These are phyloP conservation scores for Colius striatus DNA, from an alignment of 2,113 vertebrate species.

Conservation along the genomic window DNA sequence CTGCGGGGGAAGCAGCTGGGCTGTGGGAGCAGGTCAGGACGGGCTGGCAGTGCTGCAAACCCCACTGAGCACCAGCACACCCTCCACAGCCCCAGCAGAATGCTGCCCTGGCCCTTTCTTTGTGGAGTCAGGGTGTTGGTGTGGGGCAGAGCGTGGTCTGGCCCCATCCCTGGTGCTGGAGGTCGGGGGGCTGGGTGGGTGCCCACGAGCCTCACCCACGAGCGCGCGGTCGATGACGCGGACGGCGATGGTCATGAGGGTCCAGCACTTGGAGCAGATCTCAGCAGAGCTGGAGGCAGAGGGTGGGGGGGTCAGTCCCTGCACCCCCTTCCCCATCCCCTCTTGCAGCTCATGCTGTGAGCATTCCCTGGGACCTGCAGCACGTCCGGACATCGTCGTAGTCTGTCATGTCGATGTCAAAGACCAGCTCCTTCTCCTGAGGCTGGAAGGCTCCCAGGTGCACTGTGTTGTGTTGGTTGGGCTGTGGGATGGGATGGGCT, in stretches of 20 bases:
- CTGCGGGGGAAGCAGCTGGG: conserved; percentile 55
- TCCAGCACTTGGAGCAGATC: conserved; percentile 96
- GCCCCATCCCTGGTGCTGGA: fast-evolving
- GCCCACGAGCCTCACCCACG: conserved; percentile 73
- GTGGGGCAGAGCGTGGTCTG: fast-evolving
- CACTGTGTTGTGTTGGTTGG: conserved; percentile 91
- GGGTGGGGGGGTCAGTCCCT: fast-evolving
- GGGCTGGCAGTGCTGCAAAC: not conserved
- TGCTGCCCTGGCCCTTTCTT: too few relatives aligned
- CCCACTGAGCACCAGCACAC: fast-evolving
- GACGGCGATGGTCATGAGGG: conserved; percentile 94
- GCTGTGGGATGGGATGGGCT: conserved; percentile 66
- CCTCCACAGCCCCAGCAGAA: not conserved
- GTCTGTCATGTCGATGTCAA: conserved; percentile 98
- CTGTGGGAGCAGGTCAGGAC: fast-evolving
- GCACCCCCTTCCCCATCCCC: not conserved
- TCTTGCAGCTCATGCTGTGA: fast-evolving
- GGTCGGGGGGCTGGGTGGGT: fast-evolving
- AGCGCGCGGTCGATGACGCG: conserved; percentile 88
- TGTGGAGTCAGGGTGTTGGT: too few relatives aligned
- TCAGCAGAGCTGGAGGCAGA: conserved; percentile 86
- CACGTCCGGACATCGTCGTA: conserved; percentile 94
- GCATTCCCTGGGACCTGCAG: conserved; percentile 82
- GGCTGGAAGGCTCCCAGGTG: conserved; percentile 93
- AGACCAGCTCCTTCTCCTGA: conserved; percentile 95